Evolutionary conservation across 2,113 vertebrate genomes (phyloP).

Genomic region (Dipodomys ordii): DNA sequence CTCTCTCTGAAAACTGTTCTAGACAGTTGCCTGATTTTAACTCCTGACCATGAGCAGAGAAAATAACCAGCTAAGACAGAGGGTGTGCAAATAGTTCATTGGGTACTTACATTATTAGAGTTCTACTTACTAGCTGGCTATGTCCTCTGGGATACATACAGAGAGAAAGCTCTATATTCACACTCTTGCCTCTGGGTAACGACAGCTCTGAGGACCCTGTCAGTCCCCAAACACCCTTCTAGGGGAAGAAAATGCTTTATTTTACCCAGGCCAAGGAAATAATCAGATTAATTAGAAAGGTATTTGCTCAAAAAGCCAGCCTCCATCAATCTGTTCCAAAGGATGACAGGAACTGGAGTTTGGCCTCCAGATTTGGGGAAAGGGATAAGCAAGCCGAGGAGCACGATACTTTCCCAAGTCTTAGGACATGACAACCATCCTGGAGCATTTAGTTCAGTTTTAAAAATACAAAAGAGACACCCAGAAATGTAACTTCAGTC

Average conservation of each 20-base stretch:
- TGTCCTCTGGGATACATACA: neutral
- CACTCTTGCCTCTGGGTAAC: neutral
- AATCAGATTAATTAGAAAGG: constrained; percentile 67
- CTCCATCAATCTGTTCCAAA: constrained; percentile 32
- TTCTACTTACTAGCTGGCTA: neutral
- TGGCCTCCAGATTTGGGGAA: constrained; percentile 2
- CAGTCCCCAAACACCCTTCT: constrained; percentile 29
- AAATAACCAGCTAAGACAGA: constrained; percentile 11
- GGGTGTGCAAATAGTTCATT: neutral
- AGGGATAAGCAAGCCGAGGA: neutral
- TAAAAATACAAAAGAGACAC: constrained; percentile 70
- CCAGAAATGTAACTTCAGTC: constrained; percentile 56
- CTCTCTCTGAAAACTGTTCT: constrained; percentile 2
- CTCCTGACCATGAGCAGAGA: neutral
- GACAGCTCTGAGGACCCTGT: neutral
- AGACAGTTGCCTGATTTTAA: constrained; percentile 45
- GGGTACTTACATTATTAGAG: neutral
- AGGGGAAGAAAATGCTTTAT: constrained; percentile 61
- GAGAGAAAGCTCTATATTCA: neutral
- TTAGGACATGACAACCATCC: constrained; percentile 21
- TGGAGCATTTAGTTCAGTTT: constrained; percentile 58
- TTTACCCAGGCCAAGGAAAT: constrained; percentile 52
- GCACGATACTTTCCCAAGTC: constrained; percentile 14
- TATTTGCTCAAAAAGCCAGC: constrained; percentile 13
- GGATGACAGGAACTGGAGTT: neutral